Conservation (phyloP, 2,888 invertebrate species). For the Eumacrocentrus americanus region DNA sequence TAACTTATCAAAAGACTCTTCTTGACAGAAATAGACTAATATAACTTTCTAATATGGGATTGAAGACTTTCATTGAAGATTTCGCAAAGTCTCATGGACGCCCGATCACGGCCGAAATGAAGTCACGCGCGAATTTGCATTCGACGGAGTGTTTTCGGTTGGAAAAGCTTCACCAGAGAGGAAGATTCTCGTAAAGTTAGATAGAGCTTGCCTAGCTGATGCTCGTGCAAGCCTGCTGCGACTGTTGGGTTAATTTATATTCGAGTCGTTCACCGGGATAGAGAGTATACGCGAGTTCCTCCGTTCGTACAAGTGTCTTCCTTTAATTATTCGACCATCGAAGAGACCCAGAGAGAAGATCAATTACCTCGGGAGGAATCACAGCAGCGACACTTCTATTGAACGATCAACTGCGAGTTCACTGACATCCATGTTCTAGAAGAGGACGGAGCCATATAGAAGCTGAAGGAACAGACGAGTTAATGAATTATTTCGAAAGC, state of each 20-base stretch:
- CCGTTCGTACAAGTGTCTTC: slow-evolving; percentile 35
- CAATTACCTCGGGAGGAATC: slow-evolving; percentile 14
- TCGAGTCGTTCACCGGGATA: slow-evolving; percentile 42
- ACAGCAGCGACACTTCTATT: slow-evolving; percentile 6
- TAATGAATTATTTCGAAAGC: slow-evolving; percentile 18
- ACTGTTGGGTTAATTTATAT: slow-evolving; percentile 47
- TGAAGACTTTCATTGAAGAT: slow-evolving; percentile 5
- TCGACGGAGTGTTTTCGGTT: slow-evolving; percentile 31
- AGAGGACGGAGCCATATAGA: slow-evolving; percentile 8
- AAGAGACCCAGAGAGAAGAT: slow-evolving; percentile 22
- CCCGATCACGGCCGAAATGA: slow-evolving; percentile 27
- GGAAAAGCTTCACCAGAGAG: slow-evolving; percentile 22
- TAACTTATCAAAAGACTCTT: no score
- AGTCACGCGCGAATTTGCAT: slow-evolving; percentile 34
- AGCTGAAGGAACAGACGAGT: slow-evolving; percentile 9
- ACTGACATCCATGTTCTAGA: slow-evolving; percentile 8
- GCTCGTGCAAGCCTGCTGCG: slow-evolving; percentile 33
- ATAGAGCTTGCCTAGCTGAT: slow-evolving; percentile 17
- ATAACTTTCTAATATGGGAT: slow-evolving; percentile 27
- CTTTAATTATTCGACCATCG: slow-evolving; percentile 45
- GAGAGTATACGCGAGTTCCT: background rate
- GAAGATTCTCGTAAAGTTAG: slow-evolving; percentile 29
- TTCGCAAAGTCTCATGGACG: slow-evolving; percentile 3
- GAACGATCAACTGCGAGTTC: no score
- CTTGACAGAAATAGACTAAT: slow-evolving; percentile 32